These are phyloP conservation scores for Drosophila subsilvestris DNA, from an alignment of 2,888 invertebrate species.

Conservation along the genomic window DNA sequence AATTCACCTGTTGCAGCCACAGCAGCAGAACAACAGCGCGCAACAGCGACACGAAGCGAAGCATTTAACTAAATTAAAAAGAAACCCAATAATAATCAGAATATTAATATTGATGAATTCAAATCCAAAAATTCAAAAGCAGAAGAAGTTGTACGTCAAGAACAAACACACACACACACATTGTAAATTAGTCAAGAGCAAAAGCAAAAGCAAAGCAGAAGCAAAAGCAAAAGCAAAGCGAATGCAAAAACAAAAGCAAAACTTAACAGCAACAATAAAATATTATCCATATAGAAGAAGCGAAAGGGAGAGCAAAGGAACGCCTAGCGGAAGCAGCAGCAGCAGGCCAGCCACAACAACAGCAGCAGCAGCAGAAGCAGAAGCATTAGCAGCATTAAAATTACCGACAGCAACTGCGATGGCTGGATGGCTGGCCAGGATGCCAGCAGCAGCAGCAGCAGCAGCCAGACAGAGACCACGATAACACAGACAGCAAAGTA, in stretches of 20 bases:
- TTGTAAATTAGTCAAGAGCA: slow-evolving; percentile 77
- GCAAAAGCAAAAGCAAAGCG: slow-evolving; percentile 21
- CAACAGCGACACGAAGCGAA: slow-evolving; percentile 19
- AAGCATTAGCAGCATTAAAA: slow-evolving; percentile 39
- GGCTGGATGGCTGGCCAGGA: slow-evolving; percentile 4
- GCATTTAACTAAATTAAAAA: slow-evolving; percentile 37
- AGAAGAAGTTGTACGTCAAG: slow-evolving; percentile 82
- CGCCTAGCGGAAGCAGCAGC: slow-evolving; percentile 52
- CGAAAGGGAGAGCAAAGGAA: slow-evolving; percentile 54
- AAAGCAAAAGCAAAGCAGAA: slow-evolving; percentile 45
- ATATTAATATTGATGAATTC: slow-evolving; percentile 72
- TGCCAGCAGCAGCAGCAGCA: slow-evolving; percentile 17
- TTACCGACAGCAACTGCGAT: slow-evolving; percentile 13
- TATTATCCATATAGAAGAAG: slow-evolving; percentile 46
- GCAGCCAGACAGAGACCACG: slow-evolving; percentile 24
- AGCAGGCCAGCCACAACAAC: slow-evolving; percentile 24
- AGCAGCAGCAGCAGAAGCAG: slow-evolving; percentile 39
- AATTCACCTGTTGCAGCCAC: slow-evolving; percentile 67
- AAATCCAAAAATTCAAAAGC: slow-evolving; percentile 74
- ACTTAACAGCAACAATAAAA: slow-evolving; percentile 35
- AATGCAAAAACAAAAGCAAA: slow-evolving; percentile 43
- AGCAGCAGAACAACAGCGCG: slow-evolving; percentile 7
- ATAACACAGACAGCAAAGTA: slow-evolving; percentile 41
- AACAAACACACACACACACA: slow-evolving; percentile 79
- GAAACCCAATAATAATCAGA: slow-evolving; percentile 50